Conservation (phyloP, 2,888 invertebrate genomes). For the Teinopalpus imperialis region DNA sequence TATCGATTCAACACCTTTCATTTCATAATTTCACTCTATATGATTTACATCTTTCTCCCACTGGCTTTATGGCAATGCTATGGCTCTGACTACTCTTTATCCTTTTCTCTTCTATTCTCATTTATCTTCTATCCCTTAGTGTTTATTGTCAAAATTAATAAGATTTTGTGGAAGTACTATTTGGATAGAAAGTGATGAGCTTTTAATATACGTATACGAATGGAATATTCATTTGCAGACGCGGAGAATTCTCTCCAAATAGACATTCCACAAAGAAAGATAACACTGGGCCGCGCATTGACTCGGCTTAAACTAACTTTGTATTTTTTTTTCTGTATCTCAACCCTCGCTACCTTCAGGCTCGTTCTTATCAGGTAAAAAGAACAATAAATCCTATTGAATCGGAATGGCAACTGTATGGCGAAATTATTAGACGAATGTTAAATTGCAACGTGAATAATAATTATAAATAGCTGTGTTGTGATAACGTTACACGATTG, state of each 20-base stretch:
- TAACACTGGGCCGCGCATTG: constrained; percentile 2
- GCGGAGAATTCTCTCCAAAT: constrained; percentile 19
- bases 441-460: constrained; percentile 48
- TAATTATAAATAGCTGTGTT: constrained; percentile 65
- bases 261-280: constrained; percentile 4
- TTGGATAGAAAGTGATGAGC: constrained; percentile 10
- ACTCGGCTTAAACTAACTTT: constrained; percentile 77
- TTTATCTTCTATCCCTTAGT: constrained; percentile 42
- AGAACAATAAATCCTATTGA: constrained; percentile 72
- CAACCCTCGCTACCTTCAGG: constrained; percentile 89
- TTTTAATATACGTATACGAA: no score
- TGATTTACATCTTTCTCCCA: constrained; percentile 64
- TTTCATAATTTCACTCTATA: constrained; percentile 55
- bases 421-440: constrained; percentile 77
- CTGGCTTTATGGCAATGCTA: constrained; percentile 80
- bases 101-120: constrained; percentile 42
- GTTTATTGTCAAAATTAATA: constrained; percentile 3
- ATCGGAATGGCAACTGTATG: constrained; percentile 78
- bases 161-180: constrained; percentile 20
- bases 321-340: constrained; percentile 81
- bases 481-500: constrained; percentile 60
- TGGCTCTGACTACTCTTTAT: constrained; percentile 59
- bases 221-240: no score
- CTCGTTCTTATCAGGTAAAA: constrained; percentile 94
- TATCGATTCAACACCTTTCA: constrained; percentile 43